These are phyloP conservation scores for Pocillopora verrucosa DNA, from an alignment of 64 coral and sea anemone genomes.

Conservation along the genomic window DNA sequence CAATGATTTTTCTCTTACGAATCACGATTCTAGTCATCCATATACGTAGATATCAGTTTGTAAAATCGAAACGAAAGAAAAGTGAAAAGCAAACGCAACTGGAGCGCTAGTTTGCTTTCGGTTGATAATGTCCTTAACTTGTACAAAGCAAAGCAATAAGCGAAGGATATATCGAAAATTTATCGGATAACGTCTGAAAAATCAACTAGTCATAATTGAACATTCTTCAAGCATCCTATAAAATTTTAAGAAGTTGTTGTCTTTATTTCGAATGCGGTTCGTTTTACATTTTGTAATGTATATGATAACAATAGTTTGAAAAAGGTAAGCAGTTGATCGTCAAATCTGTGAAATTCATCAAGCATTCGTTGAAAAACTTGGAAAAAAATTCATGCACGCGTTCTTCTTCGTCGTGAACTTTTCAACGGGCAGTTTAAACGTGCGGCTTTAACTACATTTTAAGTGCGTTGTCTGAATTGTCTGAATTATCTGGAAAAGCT, in stretches of 20 bases:
- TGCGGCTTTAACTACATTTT: background rate
- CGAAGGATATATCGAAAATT: background rate
- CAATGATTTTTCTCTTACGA: no score
- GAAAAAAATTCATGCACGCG: no score
- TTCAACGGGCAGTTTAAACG: background rate
- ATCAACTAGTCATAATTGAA: background rate
- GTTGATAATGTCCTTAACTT: background rate
- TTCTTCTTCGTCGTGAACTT: background rate
- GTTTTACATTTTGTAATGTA: no score
- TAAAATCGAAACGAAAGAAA: background rate
- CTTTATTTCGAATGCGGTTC: no score
- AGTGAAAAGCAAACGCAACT: slow-evolving; percentile 11
- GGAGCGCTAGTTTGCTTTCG: background rate
- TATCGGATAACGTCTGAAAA: background rate
- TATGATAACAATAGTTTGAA: no score
- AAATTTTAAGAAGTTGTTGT: no score
- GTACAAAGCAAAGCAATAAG: background rate
- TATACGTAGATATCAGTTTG: background rate
- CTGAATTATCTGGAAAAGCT: background rate
- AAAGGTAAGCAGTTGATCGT: no score
- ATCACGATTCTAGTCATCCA: background rate
- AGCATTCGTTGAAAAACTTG: no score
- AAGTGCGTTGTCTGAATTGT: background rate
- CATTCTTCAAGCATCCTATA: background rate
- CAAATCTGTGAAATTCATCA: no score